Evolutionary conservation across 2,888 invertebrate species (phyloP), one percentile per base, ranked within the genome.

Genomic region (Lasioglossum malachurum): DNA sequence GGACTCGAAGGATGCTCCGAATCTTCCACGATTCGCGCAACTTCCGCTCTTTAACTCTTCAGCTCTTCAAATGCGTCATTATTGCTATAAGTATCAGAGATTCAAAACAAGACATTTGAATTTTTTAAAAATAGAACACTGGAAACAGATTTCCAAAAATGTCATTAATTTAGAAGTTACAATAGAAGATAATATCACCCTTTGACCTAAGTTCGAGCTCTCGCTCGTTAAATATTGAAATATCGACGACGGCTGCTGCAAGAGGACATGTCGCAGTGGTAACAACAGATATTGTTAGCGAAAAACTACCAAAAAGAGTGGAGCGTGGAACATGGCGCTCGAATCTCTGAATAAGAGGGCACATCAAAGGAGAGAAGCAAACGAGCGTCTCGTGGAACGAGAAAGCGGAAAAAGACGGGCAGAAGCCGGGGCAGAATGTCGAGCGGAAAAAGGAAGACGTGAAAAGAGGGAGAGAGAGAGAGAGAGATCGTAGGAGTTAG

Each of bases 401-500:
- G 67, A 67, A 67, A 35, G 67, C 35, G 67, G 67, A 67, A 67
- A 67, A 67, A 67, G 67, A 67, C 67, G 67, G 67, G 19, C 67
- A 67, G 16, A 67, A 35, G 35, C 14, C 12, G 38, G 4, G 69
- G 12, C 23, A 23, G 69, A 69, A 41, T 69, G 78, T 64, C 46
- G 31, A 31, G 67, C 16, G 16, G 27, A 69, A 69, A 60, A 46
- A 67, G 35, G 31, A 75, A 14, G 7, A 31, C 35, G 49, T 7
- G 69, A 31, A 16, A 38, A 19, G 69, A 23, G 23, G 23, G 10
- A 31, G 53, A 46, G 35, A 57, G 57, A 60, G 60, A 27, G 14
- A 60, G 27, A 60, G 4, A 60, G 12, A 14, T 76, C 49, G 53
- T 35, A 71, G 75, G 71, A 80, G 75, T 67, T 31, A 69, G 86